Base-by-base conservation (phyloP, 2,797 vertebrate genomes). In the Spinus olivaceus region DNA sequence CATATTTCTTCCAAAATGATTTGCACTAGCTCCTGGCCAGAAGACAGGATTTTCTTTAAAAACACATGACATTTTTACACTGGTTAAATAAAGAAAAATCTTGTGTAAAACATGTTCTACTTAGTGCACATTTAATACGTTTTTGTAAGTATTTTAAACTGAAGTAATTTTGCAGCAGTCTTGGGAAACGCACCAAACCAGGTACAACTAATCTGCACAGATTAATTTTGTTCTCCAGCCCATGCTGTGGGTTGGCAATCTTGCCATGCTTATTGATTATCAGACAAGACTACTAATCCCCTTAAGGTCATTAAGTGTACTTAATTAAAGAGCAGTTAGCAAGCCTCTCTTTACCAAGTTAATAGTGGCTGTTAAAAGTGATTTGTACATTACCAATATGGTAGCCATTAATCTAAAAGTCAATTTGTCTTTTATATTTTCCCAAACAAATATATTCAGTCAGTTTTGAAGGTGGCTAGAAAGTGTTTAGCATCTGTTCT, bases 261-360 rank as follows among this genome's bases (percentile, higher is more conserved):
- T 97, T 95, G 92, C 97, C 96, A 96, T 97, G 97, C 97, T 97
- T 99, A 99, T 99, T 99, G 99, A 99, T 99, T 99, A 99, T 98
- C 98, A 99, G 98, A 98, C 98, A 98, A 99, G 97, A 96, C 97
- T 98, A 98, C 98, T 99, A 99, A 99, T 99, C 98, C 98, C 98
- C 98, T 98, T 99, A 98, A 99, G 98, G 99, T 99, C 98, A 99
- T 99, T 99, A 99, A 98, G 98, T 98, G 98, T 98, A 99, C 99
- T 99, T 99, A 99, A 99, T 99, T 99, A 99, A 99, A 99, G 98
- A 98, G 98, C 98, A 99, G 98, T 99, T 99, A 99, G 98, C 98
- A 98, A 98, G 98, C 98, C 98, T 98, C 98, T 98, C 98, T 98
- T 99, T 98, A 98, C 98, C 98, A 98, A 98, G 98, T 98, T 98